Base-by-base conservation (phyloP, 2,797 vertebrate species). In the Gambusia yucatana region DNA sequence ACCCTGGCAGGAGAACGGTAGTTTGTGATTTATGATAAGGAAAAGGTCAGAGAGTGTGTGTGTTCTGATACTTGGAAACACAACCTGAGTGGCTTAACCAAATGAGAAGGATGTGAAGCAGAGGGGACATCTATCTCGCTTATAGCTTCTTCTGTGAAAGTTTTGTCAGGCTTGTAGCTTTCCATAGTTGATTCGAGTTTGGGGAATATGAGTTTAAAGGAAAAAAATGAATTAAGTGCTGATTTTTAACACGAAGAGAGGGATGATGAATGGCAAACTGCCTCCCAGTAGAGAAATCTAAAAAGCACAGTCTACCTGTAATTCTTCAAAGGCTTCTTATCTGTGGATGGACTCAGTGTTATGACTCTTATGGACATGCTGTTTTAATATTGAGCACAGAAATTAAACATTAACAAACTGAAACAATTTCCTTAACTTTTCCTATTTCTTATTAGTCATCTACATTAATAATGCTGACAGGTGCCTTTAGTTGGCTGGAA, bases 1-100 rank as follows among this genome's bases (percentile, higher is more conserved):
- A 91, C 89, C 77, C 91, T 94, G 94, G 94, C 95, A 94, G 92
- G 89, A 85, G 89, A 95, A 93, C 90, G 88, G 91, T 67, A 81
- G 77, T 78, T 59, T 77, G 85, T 96, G 95, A 96, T 95, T 95
- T 95, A 95, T 93, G 91, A 93, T 81, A 73, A 82, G 86, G 81
- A 78, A 95, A 96, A 96, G 95, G 94, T 95, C 94, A 93, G 82
- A 46, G 86, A 17, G 57, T 59, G 57, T 69, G 75, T 87, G 82
- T 81, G 83, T 80, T 87, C 82, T 82, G 86, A 77, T 46, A 46
- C 59, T 75, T 75, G 6, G 59, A 61, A 73, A 84, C 82, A 79
- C 83, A 76, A 76, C 77, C 70, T 67, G 81, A 33, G 47, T 46
- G 76, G 82, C 78, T 82, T 30, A 79, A 72, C 81, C 67, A 80